These are phyloP conservation scores for Sander vitreus DNA, from an alignment of 2,113 vertebrate genomes.

Conservation along the genomic window DNA sequence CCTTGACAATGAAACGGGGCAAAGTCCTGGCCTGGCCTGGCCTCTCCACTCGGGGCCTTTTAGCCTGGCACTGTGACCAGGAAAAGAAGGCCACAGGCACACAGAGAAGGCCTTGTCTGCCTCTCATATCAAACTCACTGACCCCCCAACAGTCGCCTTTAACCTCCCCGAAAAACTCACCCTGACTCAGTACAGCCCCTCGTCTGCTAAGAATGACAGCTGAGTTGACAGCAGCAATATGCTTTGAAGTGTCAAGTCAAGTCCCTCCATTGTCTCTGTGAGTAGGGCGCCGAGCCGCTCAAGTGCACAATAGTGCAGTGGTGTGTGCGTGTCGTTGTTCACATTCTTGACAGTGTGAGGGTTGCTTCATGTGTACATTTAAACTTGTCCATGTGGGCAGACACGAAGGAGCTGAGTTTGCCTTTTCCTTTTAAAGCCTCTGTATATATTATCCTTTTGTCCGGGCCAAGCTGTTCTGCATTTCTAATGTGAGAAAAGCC, in stretches of 20 bases:
- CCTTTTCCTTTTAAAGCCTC: conserved; percentile 61
- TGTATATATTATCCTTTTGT: conserved; percentile 79
- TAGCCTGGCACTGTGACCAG: conserved; percentile 39
- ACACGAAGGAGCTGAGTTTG: conserved; percentile 61
- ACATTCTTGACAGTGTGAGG: conserved; percentile 52
- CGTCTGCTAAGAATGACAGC: conserved; percentile 90
- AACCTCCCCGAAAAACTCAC: conserved; percentile 75
- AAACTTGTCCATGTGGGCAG: conserved; percentile 55
- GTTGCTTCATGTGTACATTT: conserved; percentile 62
- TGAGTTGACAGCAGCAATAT: conserved; percentile 95
- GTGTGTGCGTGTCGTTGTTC: conserved; percentile 47
- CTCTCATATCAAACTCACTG: conserved; percentile 54
- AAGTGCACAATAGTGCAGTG: conserved; percentile 70
- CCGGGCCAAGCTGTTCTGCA: conserved; percentile 62
- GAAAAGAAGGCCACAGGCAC: conserved; percentile 57
- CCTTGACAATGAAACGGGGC: conserved; percentile 91
- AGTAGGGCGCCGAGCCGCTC: conserved; percentile 68
- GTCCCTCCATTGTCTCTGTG: conserved; percentile 90
- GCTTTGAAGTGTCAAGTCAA: conserved; percentile 95
- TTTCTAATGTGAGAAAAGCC: conserved; percentile 78
- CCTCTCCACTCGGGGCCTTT: conserved; percentile 48
- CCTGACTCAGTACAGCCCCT: conserved; percentile 65
- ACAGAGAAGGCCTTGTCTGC: conserved; percentile 86
- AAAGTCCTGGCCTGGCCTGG: conserved; percentile 60
- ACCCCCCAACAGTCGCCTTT: conserved; percentile 47